A percentile compares a stretch with the other conserved stretches of the same genome.
These are phyloP conservation scores for Notolepis coatsorum DNA, from an alignment of 2,797 vertebrate genomes.

Conservation along the genomic window DNA sequence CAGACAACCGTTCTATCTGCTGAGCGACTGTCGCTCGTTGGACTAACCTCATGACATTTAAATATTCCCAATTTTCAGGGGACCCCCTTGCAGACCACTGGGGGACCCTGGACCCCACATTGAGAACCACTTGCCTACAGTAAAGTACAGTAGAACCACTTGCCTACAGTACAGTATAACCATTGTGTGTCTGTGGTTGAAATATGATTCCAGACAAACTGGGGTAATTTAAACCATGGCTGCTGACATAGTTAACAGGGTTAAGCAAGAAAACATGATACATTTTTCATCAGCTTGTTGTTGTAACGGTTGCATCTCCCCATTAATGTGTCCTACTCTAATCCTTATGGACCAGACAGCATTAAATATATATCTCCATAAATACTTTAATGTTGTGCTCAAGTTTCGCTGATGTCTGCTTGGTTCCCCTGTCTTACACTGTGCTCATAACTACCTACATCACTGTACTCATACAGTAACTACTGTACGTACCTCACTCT, in stretches of 20 bases:
- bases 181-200: constrained; percentile 17
- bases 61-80: too few relatives aligned
- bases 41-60: too few relatives aligned
- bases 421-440: constrained; percentile 47
- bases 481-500: too few relatives aligned
- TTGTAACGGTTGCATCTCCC: constrained; percentile 81
- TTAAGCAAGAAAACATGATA: constrained; percentile 79
- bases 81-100: too few relatives aligned
- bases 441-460: too few relatives aligned
- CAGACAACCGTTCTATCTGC: too few relatives aligned
- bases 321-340: constrained; percentile 82
- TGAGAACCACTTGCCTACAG: too few relatives aligned
- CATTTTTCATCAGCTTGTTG: constrained; percentile 82
- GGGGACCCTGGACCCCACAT: too few relatives aligned
- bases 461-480: too few relatives aligned
- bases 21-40: too few relatives aligned
- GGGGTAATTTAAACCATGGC: constrained; percentile 52
- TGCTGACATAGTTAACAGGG: constrained; percentile 76
- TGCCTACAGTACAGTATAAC: too few relatives aligned
- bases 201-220: constrained; percentile 35
- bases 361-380: constrained; percentile 86
- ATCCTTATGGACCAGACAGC: constrained; percentile 82
- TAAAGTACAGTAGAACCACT: constrained; percentile 10
- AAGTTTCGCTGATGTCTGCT: constrained; percentile 71
- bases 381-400: constrained; percentile 82